phyloP scores from a whole-genome alignment of 2,797 vertebrate genomes.

The Lagothrix lagotricha region DNA sequence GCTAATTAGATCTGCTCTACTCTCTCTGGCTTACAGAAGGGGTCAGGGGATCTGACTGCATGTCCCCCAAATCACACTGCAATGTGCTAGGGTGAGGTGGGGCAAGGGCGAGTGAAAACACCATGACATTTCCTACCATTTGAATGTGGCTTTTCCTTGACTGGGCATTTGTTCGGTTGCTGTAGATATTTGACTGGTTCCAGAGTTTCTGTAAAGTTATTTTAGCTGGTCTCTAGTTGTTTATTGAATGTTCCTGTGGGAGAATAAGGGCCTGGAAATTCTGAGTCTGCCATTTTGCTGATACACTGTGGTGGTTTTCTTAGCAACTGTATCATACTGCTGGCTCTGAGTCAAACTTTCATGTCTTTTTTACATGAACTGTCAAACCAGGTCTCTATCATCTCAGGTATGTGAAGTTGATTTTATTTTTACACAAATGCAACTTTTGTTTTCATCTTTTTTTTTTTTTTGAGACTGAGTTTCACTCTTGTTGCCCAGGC shows the following conservation, averaged over 20 bases:
- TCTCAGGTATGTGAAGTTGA: neutral
- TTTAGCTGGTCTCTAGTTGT: neutral
- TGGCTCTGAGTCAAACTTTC: neutral
- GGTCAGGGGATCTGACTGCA: neutral
- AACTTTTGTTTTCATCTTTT: neutral
- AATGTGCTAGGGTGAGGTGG: neutral
- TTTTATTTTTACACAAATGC: neutral
- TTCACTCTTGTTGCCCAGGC: no score
- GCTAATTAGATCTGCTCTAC: no score
- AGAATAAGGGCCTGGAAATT: neutral
- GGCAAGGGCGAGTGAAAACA: neutral
- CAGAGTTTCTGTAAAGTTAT: neutral
- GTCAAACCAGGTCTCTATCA: neutral
- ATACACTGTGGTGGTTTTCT: neutral
- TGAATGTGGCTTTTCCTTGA: neutral
- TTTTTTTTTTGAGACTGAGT: no score
- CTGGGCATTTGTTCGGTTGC: neutral
- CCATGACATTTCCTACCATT: neutral
- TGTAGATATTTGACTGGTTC: neutral
- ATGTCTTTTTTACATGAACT: neutral
- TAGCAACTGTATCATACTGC: neutral
- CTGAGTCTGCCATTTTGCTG: neutral
- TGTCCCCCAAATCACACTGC: neutral
- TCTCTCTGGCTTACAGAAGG: neutral
- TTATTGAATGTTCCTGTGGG: neutral